phyloP scores from a whole-genome alignment of 2,888 invertebrate species.

The Criorhina ranunculi region DNA sequence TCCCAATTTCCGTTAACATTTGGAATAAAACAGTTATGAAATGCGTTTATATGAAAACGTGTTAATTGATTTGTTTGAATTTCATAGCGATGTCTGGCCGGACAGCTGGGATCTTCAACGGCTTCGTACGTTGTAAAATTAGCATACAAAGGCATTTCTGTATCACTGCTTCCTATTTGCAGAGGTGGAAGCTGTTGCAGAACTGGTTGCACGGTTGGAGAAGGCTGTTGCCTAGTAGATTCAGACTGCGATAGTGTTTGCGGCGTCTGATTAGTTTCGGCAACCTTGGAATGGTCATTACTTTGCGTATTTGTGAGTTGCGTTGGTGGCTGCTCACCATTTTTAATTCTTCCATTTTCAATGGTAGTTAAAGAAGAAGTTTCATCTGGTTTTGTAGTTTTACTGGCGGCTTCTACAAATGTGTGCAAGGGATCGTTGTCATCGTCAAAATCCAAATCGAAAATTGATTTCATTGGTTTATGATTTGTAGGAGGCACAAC shows the following conservation, averaged over 20 bases:
- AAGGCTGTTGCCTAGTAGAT: not conserved
- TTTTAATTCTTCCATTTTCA: conserved; percentile 31
- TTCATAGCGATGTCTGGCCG: conserved; percentile 81
- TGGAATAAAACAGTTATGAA: conserved; percentile 86
- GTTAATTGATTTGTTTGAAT: conserved; percentile 82
- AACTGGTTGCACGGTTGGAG: not conserved
- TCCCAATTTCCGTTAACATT: conserved; percentile 87
- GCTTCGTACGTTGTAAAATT: conserved; percentile 78
- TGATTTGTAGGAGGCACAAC: conserved; percentile 50
- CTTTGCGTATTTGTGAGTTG: not conserved
- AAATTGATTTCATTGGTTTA: conserved; percentile 83
- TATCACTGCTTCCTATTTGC: conserved; percentile 16
- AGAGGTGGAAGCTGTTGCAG: conserved; percentile 11
- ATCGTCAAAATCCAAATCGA: conserved; percentile 84
- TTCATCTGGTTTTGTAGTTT: conserved; percentile 18
- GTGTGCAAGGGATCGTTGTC: conserved; percentile 82
- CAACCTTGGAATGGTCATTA: conserved; percentile 26
- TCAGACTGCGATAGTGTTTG: conserved; percentile 20
- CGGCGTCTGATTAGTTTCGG: conserved; percentile 1
- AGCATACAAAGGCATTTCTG: conserved; percentile 24
- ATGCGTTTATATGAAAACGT: conserved; percentile 85
- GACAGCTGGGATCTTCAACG: conserved; percentile 81
- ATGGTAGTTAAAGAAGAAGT: not conserved
- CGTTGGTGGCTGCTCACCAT: not conserved
- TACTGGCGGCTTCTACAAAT: conserved; percentile 79